These are phyloP conservation scores for Pseudachorutes palmiensis DNA, from an alignment of 1,140 invertebrate genomes.

Conservation along the genomic window DNA sequence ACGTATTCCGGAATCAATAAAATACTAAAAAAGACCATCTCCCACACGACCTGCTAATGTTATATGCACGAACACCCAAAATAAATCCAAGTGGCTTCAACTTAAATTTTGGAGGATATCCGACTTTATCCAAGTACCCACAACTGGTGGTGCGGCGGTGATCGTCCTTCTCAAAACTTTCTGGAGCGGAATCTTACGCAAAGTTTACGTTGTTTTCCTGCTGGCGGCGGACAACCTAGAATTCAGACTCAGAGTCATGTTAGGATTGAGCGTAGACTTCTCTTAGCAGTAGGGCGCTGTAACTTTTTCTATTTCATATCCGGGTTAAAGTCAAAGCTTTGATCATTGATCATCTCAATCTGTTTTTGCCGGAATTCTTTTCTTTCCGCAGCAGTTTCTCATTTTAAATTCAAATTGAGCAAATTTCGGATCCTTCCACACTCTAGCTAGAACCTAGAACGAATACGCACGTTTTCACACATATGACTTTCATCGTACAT, in stretches of 20 bases:
- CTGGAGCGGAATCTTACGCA: no score
- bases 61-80: constrained; percentile 9
- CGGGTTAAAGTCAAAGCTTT: constrained; percentile 14
- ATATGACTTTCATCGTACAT: no score
- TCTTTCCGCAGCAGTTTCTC: constrained; percentile 11
- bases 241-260: no score
- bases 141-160: no score
- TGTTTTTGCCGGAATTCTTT: constrained; percentile 15
- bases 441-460: no score
- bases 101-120: not conserved
- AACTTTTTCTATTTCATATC: no score
- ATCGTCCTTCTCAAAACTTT: no score
- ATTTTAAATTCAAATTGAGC: constrained; percentile 27
- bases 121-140: not conserved
- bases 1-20: constrained; percentile 7
- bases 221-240: no score
- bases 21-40: not conserved
- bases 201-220: no score
- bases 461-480: no score
- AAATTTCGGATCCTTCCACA: constrained; percentile 14
- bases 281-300: no score
- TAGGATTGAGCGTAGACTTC: no score
- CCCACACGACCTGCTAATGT: not conserved
- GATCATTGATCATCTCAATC: constrained; percentile 26
- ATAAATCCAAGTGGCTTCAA: not conserved